phyloP scores from a whole-genome alignment of 1,140 invertebrate genomes.

The Heliconius eleuchia region DNA sequence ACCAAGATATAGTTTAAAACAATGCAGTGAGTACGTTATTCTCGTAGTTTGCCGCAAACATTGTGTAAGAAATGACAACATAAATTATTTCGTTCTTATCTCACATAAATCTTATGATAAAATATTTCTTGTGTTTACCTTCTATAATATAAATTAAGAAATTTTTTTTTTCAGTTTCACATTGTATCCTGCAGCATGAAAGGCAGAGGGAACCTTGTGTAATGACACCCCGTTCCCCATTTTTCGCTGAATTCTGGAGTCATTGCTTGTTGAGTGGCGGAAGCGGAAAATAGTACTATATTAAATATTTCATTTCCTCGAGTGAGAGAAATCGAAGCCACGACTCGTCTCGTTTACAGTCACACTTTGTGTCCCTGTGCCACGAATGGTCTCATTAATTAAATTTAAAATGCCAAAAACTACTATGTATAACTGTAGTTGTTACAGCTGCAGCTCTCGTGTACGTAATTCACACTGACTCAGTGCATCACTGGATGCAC shows the following conservation, averaged over 20 bases:
- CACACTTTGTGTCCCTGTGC: no score
- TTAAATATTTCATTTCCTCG: no score
- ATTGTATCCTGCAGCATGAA: no score
- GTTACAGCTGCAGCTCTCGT: background rate
- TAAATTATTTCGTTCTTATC: conserved; percentile 1
- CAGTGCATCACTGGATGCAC: background rate
- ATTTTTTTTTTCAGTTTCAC: background rate
- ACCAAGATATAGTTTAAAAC: background rate
- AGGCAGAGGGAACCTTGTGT: no score
- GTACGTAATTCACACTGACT: background rate
- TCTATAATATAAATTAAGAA: background rate
- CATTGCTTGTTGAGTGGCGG: no score
- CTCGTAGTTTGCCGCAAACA: background rate
- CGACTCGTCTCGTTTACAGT: no score
- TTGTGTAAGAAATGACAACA: background rate
- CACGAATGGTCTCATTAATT: no score
- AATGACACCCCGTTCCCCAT: no score
- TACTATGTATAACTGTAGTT: background rate
- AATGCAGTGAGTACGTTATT: background rate
- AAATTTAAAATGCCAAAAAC: background rate
- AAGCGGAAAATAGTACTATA: no score
- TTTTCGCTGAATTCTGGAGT: no score
- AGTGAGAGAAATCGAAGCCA: no score
- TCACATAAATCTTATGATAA: background rate
- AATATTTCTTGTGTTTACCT: background rate